Percentiles rank a stretch among this genome's conserved stretches.
These are phyloP conservation scores for Chauna torquata DNA, from an alignment of 2,113 vertebrate genomes.

Conservation along the genomic window DNA sequence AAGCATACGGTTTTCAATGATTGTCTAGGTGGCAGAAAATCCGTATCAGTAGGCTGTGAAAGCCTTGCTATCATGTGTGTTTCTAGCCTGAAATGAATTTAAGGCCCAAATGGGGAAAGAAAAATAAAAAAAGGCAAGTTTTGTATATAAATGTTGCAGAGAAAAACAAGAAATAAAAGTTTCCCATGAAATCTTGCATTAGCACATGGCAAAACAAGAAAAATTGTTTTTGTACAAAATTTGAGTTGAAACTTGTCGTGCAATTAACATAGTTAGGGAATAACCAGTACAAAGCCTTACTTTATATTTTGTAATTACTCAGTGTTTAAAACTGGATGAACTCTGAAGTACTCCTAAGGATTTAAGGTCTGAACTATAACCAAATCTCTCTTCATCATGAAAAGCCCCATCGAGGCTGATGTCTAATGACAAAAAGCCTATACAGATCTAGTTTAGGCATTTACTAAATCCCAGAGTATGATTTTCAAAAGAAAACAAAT, in stretches of 20 bases:
- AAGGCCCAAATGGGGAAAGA: background rate
- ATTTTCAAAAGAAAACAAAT: slow-evolving; percentile 20
- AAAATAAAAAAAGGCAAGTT: background rate
- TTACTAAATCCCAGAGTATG: background rate
- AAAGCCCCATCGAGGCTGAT: background rate
- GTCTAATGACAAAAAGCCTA: background rate
- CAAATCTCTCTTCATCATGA: slow-evolving; percentile 34
- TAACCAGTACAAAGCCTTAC: slow-evolving; percentile 3
- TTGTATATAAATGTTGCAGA: background rate
- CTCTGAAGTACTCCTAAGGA: slow-evolving; percentile 2
- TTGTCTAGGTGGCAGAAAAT: background rate
- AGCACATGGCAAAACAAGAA: background rate
- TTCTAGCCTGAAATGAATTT: background rate
- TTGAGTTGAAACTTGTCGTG: slow-evolving; percentile 27
- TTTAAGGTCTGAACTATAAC: slow-evolving; percentile 31
- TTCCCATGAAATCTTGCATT: background rate
- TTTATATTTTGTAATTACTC: background rate
- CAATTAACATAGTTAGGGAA: slow-evolving; percentile 29
- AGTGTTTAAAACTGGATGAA: background rate
- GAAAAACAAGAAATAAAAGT: background rate
- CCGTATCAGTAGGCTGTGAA: background rate
- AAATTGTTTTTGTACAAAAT: background rate
- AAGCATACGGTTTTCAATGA: background rate
- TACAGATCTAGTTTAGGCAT: slow-evolving; percentile 8
- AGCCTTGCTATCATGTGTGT: background rate